Base-by-base conservation (phyloP, 2,113 vertebrate genomes). In the Sander vitreus region DNA sequence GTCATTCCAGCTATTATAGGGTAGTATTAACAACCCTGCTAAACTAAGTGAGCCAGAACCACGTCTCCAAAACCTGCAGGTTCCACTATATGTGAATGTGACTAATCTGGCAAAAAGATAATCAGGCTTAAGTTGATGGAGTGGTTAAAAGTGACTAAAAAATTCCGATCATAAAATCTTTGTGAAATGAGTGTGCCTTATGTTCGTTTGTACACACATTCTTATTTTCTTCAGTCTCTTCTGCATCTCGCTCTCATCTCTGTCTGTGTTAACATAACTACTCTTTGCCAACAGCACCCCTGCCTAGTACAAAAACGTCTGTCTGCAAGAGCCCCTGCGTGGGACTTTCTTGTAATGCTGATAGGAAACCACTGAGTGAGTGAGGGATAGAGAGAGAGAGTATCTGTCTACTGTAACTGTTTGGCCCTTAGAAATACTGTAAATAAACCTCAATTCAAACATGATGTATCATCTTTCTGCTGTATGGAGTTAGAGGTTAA, bases 281-380 rank as follows among this genome's bases (percentile, higher is more conserved):
- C 67, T 81, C 76, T 60, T 68, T 85, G 82, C 89, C 85, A 89
- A 76, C 65, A 87, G 88, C 88, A 85, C 78, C 88, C 80, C 78
- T 78, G 75, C 66, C 18, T 81, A 89, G 78, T 76, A 88, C 77
- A 87, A 76, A 87, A 64, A 80, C 60, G 43, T 58, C 81, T 47
- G 27, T 71, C 71, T 86, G 83, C 55, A 73, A 77, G 72, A 69
- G 71, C 27, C 80, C 81, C 73, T n/a, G 83, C 67, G 64, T 80
- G 80, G 70, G 78, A 65, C 71, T 85, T 77, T 80, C 47, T 85
- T 88, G 57, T 73, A 81, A 81, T 78, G 82, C 82, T 75, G 66
- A 72, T 74, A 85, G 73, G 73, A 84, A 84, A 87, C 81, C 75
- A 70, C 69, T 57, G 67, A 84, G 45, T 55, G 66, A 63, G 55